Evolutionary conservation across 2,113 vertebrate species (phyloP).

Genomic region (Corvus hawaiiensis): DNA sequence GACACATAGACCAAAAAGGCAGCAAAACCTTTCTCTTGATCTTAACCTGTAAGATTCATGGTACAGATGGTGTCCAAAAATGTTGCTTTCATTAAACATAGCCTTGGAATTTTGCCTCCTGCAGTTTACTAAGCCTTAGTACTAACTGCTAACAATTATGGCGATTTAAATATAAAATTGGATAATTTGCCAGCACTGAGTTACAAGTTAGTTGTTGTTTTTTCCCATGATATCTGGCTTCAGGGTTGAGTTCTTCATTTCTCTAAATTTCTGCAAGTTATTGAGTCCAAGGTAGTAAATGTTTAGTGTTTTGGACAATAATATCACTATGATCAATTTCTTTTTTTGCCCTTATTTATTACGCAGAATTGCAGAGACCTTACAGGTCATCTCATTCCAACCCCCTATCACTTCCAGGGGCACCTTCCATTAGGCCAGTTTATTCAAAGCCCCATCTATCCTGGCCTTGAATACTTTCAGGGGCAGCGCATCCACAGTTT

Average conservation of each 20-base stretch:
- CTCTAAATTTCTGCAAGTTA: neutral
- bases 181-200: neutral
- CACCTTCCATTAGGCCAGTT: neutral
- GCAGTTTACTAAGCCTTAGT: neutral
- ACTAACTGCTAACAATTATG: neutral
- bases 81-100: neutral
- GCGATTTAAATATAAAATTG: neutral
- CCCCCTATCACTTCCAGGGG: accelerated
- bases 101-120: neutral
- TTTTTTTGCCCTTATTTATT: neutral
- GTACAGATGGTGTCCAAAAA: neutral
- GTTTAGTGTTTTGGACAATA: neutral
- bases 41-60: neutral
- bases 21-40: neutral
- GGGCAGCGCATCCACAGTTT: neutral
- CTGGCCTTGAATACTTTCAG: neutral
- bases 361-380: neutral
- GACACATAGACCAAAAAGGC: neutral
- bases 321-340: neutral
- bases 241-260: neutral
- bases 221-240: neutral
- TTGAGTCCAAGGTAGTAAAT: neutral
- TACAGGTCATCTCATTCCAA: neutral
- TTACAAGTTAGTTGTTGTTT: neutral
- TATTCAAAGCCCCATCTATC: neutral